These are phyloP conservation scores for Nyctibius grandis DNA, from an alignment of 2,797 vertebrate genomes.

Conservation along the genomic window DNA sequence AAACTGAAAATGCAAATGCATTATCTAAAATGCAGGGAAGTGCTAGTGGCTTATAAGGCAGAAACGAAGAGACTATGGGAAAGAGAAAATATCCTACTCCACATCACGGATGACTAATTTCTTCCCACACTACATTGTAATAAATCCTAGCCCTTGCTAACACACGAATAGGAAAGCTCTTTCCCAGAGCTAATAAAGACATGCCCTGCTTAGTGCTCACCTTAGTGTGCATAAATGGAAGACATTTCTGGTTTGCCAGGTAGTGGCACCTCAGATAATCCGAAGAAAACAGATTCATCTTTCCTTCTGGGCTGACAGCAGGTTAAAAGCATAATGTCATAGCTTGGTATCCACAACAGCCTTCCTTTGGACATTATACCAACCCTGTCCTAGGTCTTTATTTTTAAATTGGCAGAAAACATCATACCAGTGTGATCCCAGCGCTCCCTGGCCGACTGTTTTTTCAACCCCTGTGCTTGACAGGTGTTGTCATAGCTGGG, in stretches of 20 bases:
- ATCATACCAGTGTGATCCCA: not conserved
- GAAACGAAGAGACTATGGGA: not conserved
- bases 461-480: accelerated
- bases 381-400: not conserved
- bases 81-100: not conserved
- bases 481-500: not conserved
- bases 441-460: not conserved
- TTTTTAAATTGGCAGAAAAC: not conserved
- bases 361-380: not conserved
- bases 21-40: not conserved
- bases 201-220: not conserved
- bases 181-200: not conserved
- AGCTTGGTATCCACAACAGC: not conserved
- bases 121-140: not conserved
- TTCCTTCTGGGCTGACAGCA: not conserved
- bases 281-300: not conserved
- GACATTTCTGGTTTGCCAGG: not conserved
- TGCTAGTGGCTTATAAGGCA: not conserved
- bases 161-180: not conserved
- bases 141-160: not conserved
- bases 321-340: not conserved
- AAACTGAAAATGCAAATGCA: not conserved
- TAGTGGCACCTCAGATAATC: not conserved
- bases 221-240: not conserved
- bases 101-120: not conserved